Evolutionary conservation across 1,140 invertebrate species (phyloP).

Genomic region (Hestina assimilis): DNA sequence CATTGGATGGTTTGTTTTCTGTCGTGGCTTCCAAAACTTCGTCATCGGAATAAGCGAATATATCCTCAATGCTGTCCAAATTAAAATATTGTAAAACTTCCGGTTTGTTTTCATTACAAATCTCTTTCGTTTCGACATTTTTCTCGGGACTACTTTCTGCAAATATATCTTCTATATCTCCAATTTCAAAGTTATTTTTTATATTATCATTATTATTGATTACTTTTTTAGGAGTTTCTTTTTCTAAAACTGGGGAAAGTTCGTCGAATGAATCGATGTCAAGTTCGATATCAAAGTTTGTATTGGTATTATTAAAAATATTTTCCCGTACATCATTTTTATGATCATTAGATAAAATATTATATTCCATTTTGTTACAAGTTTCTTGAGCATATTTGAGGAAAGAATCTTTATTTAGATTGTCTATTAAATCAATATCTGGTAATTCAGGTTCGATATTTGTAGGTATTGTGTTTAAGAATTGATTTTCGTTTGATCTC

Average conservation of each 20-base stretch:
- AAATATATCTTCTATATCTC: constrained; percentile 70
- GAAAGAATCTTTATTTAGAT: constrained; percentile 41
- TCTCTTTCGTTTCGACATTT: constrained; percentile 5
- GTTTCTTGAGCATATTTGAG: constrained; percentile 30
- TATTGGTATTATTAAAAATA: background rate
- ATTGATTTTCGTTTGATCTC: constrained; percentile 22
- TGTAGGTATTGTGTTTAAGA: constrained; percentile 20
- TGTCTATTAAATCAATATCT: constrained; percentile 50
- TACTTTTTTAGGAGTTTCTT: background rate
- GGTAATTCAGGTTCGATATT: constrained; percentile 41
- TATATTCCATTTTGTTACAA: background rate
- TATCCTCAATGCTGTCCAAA: constrained; percentile 67
- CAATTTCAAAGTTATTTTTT: constrained; percentile 54
- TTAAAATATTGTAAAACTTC: constrained; percentile 63
- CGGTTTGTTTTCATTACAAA: constrained; percentile 30
- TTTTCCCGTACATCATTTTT: constrained; percentile 12
- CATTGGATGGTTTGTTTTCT: constrained; percentile 1
- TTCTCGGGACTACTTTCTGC: constrained; percentile 44
- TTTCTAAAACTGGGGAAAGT: constrained; percentile 19
- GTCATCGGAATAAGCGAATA: constrained; percentile 63
- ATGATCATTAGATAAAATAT: background rate
- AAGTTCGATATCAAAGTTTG: constrained; percentile 44
- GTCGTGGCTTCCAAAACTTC: constrained; percentile 18
- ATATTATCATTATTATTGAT: constrained; percentile 5
- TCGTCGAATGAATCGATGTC: constrained; percentile 37